Evolutionary conservation across 2,797 vertebrate species (phyloP).

Genomic region (Vultur gryphus): DNA sequence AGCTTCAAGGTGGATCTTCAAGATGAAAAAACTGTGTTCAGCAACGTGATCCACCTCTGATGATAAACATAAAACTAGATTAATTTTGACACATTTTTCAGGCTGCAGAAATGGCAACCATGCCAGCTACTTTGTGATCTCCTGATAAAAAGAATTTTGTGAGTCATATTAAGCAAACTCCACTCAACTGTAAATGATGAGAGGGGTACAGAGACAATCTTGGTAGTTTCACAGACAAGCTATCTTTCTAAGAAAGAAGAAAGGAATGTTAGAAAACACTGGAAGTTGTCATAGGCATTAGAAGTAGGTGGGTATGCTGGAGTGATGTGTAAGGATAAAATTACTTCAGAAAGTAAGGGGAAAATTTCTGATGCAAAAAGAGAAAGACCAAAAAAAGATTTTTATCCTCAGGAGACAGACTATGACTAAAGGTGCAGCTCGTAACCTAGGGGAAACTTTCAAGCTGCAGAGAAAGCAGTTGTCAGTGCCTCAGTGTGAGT

Average conservation of each 20-base stretch:
- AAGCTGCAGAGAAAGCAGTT: neutral
- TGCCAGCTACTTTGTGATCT: neutral
- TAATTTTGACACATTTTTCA: neutral
- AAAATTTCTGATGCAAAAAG: neutral
- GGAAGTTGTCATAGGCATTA: neutral
- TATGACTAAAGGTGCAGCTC: neutral
- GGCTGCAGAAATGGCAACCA: neutral
- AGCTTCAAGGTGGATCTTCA: neutral
- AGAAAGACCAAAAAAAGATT: neutral
- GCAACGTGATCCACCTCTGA: neutral
- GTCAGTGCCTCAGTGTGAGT: neutral
- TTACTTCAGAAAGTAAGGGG: neutral
- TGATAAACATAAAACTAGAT: neutral
- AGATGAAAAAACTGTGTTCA: neutral
- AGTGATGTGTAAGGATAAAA: neutral
- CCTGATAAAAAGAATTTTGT: neutral
- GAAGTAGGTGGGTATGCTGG: neutral
- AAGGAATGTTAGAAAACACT: neutral
- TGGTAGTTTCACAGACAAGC: neutral
- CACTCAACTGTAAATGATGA: neutral
- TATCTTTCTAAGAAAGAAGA: neutral
- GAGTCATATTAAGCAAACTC: neutral
- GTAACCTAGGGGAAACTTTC: neutral
- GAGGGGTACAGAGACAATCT: neutral
- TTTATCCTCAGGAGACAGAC: neutral